Percentiles rank a stretch among this genome's conserved stretches.
Evolutionary conservation across 2,797 vertebrate genomes (phyloP).

Genomic region (Fringilla coelebs): DNA sequence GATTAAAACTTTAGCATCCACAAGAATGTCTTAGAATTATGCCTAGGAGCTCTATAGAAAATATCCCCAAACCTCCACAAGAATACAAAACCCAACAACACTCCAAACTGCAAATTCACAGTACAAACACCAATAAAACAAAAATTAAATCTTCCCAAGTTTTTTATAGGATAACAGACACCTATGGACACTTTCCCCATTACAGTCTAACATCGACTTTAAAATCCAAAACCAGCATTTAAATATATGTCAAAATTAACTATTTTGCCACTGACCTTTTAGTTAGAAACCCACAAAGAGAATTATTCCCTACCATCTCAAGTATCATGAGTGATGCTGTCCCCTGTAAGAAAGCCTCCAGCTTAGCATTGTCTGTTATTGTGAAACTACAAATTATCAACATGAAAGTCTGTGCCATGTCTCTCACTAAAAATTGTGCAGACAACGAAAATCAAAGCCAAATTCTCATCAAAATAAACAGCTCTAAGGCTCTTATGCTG

Average conservation of each 20-base stretch:
- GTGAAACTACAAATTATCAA: not conserved
- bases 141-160: not conserved
- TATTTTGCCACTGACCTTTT: not conserved
- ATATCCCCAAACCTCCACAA: not conserved
- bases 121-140: not conserved
- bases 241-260: not conserved
- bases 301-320: not conserved
- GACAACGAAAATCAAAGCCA: not conserved
- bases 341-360: not conserved
- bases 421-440: not conserved
- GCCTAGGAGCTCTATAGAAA: not conserved
- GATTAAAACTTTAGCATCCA: not conserved
- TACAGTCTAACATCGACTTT: not conserved
- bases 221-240: not conserved
- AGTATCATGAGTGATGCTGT: not conserved
- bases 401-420: not conserved
- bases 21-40: not conserved
- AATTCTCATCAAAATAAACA: not conserved
- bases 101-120: not conserved
- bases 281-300: not conserved
- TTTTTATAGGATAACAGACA: not conserved
- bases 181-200: not conserved
- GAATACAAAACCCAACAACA: not conserved
- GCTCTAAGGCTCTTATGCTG: not conserved
- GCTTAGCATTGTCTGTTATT: not conserved